Conservation (phyloP, 2,113 vertebrate species). For the Siniperca knerii region DNA sequence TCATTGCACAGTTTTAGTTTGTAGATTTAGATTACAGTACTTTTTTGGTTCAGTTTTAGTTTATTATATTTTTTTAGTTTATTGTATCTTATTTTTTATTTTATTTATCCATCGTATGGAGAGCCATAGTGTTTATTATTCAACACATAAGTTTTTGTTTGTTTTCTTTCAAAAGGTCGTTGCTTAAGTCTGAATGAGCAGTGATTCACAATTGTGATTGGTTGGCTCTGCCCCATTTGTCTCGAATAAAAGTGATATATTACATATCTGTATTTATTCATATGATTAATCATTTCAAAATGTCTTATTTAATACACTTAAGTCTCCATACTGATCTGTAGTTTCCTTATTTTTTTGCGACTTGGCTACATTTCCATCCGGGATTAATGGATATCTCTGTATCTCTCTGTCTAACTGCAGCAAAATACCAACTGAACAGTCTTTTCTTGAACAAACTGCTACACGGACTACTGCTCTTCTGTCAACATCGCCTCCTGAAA, state of each 20-base stretch:
- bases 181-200: too few species aligned
- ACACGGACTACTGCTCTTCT: background rate
- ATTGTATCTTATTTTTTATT: too few species aligned
- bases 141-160: too few species aligned
- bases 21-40: too few species aligned
- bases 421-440: background rate
- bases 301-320: background rate
- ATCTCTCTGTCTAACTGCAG: background rate
- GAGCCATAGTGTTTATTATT: too few species aligned
- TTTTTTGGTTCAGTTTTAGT: too few species aligned
- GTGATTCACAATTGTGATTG: too few species aligned
- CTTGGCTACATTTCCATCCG: background rate
- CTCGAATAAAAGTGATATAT: background rate
- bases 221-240: too few species aligned
- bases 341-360: background rate
- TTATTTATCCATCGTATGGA: too few species aligned
- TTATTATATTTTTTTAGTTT: too few species aligned
- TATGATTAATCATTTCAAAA: background rate
- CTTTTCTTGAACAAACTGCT: background rate
- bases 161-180: too few species aligned
- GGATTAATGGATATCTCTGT: background rate
- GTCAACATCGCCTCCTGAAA: constrained; percentile 1
- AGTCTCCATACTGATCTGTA: background rate
- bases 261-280: background rate
- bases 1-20: too few species aligned